Evolutionary conservation across 2,888 invertebrate species (phyloP).

Genomic region (Hydrotaea diabolus): DNA sequence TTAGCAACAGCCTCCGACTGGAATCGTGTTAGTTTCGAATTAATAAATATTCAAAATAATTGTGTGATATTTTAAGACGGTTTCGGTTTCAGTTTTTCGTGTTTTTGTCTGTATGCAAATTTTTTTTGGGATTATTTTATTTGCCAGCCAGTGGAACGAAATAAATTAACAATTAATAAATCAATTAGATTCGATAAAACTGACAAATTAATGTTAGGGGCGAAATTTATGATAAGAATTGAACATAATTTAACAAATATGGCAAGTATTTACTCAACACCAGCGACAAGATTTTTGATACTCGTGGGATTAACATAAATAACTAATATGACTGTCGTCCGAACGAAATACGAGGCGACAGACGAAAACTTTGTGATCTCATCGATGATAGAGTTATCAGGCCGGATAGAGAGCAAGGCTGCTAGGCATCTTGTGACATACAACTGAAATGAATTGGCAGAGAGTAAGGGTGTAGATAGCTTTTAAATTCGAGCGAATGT

Average conservation of each 20-base stretch:
- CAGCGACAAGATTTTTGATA: slow-evolving; percentile 4
- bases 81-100: slow-evolving; percentile 41
- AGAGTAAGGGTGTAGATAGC: too few relatives aligned
- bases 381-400: neutral
- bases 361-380: neutral
- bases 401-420: too few relatives aligned
- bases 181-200: slow-evolving; percentile 55
- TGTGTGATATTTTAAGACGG: slow-evolving; percentile 13
- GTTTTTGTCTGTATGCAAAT: slow-evolving; percentile 48
- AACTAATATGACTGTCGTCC: neutral
- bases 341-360: too few relatives aligned
- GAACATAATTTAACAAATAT: slow-evolving; percentile 26
- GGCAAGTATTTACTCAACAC: neutral
- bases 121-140: slow-evolving; percentile 37
- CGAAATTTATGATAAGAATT: slow-evolving; percentile 45
- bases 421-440: too few relatives aligned
- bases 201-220: slow-evolving; percentile 58
- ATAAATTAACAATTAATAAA: slow-evolving; percentile 67
- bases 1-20: slow-evolving; percentile 1
- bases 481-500: too few relatives aligned
- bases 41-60: slow-evolving; percentile 23
- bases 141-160: slow-evolving; percentile 20
- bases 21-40: slow-evolving; percentile 14
- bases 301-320: slow-evolving; percentile 18
- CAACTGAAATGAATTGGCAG: too few relatives aligned